A percentile compares a stretch with the other conserved stretches of the same genome.
Evolutionary conservation across 1,140 invertebrate genomes (phyloP).

Genomic region (Protaetia brevitarsis): DNA sequence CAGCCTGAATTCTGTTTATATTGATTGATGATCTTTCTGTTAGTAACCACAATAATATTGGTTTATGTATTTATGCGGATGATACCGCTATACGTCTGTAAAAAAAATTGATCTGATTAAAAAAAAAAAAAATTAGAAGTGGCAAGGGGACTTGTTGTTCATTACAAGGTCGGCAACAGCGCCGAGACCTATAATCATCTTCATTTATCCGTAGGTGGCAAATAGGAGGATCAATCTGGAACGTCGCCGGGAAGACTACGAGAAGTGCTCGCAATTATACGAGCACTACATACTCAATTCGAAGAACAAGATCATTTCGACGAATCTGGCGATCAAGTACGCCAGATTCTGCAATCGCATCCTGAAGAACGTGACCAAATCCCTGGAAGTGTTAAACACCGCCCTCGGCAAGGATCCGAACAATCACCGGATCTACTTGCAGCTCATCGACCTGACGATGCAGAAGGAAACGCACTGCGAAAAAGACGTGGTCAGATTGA

Average conservation of each 20-base stretch:
- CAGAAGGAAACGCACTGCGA: constrained; percentile 69
- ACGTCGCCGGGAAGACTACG: constrained; percentile 70
- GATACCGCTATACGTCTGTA: no score
- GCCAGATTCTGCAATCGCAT: constrained; percentile 85
- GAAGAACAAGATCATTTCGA: constrained; percentile 73
- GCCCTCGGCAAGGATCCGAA: constrained; percentile 68
- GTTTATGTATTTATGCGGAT: no score
- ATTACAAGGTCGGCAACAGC: no score
- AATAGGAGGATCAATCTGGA: constrained; percentile 83
- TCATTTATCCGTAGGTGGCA: constrained; percentile 37
- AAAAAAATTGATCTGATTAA: no score
- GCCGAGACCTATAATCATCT: neutral
- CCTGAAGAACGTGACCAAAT: constrained; percentile 64
- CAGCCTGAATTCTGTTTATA: no score
- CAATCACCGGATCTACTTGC: constrained; percentile 77
- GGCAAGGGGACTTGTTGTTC: no score
- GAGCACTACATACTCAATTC: constrained; percentile 75
- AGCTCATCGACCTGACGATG: constrained; percentile 85
- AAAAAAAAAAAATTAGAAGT: no score
- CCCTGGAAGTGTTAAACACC: constrained; percentile 63
- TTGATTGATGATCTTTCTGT: no score
- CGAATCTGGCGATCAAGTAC: constrained; percentile 86
- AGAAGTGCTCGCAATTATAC: constrained; percentile 76
- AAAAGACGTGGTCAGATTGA: constrained; percentile 66
- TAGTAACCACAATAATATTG: no score